Percentiles rank a stretch among this genome's conserved stretches.
These are phyloP conservation scores for Eunapius fragilis DNA, from an alignment of 37 sponge, comb jelly and placozoan genomes.

Conservation along the genomic window DNA sequence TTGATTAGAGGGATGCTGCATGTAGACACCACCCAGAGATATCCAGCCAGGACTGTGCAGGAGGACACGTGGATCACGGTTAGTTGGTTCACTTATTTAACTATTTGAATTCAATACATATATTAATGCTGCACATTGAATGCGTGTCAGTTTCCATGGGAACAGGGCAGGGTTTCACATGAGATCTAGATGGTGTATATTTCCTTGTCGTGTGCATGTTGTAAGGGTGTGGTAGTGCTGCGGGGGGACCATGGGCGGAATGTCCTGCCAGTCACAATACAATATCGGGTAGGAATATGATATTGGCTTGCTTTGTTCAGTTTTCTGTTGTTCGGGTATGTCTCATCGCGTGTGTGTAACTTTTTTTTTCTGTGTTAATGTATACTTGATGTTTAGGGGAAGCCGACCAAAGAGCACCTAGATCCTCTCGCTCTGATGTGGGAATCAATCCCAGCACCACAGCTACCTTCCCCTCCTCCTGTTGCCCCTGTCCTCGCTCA, in stretches of 20 bases:
- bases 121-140: too few relatives aligned
- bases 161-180: too few relatives aligned
- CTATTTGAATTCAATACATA: too few relatives aligned
- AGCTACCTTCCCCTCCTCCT: neutral
- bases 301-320: neutral
- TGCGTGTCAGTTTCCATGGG: too few relatives aligned
- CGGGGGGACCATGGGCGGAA: neutral
- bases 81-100: constrained; percentile 14
- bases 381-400: neutral
- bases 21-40: constrained; percentile 73
- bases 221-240: too few relatives aligned
- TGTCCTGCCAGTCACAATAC: neutral
- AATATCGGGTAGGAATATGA: neutral
- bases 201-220: too few relatives aligned
- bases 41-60: constrained; percentile 81
- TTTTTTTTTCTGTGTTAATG: neutral
- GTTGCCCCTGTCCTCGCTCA: neutral
- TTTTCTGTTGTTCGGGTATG: too few relatives aligned
- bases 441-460: neutral
- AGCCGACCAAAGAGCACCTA: neutral
- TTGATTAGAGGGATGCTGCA: constrained; percentile 84
- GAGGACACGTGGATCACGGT: constrained; percentile 93
- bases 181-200: too few relatives aligned
- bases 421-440: neutral
- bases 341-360: too few relatives aligned